These are phyloP conservation scores for Drosophila chauvacae DNA, from an alignment of 1,140 invertebrate species.

Conservation along the genomic window DNA sequence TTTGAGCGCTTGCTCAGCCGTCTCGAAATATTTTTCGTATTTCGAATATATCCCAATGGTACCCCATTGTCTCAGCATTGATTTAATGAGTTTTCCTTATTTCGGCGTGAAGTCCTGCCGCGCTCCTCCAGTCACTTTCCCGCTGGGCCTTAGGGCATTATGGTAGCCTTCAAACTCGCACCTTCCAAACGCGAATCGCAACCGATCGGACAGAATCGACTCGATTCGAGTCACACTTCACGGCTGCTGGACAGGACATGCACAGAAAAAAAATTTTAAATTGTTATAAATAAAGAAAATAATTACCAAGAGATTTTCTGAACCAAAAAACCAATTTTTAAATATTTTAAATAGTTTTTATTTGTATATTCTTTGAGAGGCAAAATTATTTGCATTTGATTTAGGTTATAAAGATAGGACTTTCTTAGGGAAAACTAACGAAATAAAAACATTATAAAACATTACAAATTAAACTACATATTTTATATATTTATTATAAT, in stretches of 20 bases:
- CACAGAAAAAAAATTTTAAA: constrained; percentile 5
- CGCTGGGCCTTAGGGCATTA: constrained; percentile 65
- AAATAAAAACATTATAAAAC: too few species aligned
- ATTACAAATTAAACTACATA: too few species aligned
- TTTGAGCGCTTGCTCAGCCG: constrained; percentile 44
- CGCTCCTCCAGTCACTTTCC: constrained; percentile 49
- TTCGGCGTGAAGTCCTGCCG: constrained; percentile 74
- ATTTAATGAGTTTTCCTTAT: constrained; percentile 75
- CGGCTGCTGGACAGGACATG: constrained; percentile 19
- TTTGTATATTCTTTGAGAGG: too few species aligned
- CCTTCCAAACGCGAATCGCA: constrained; percentile 30
- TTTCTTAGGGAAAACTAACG: too few species aligned
- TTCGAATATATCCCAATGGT: constrained; percentile 38
- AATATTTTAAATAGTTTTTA: too few species aligned
- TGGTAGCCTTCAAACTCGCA: constrained; percentile 67
- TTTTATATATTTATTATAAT: too few species aligned
- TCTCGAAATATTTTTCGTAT: constrained; percentile 61
- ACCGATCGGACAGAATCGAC: constrained; percentile 27
- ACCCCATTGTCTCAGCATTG: constrained; percentile 53
- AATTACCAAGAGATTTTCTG: neutral
- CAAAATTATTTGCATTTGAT: too few species aligned
- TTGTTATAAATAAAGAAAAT: neutral
- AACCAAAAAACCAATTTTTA: neutral
- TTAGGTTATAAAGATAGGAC: too few species aligned
- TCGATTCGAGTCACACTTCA: constrained; percentile 61